Base-by-base conservation (phyloP, 2,888 invertebrate species). In the Myopa testacea region DNA sequence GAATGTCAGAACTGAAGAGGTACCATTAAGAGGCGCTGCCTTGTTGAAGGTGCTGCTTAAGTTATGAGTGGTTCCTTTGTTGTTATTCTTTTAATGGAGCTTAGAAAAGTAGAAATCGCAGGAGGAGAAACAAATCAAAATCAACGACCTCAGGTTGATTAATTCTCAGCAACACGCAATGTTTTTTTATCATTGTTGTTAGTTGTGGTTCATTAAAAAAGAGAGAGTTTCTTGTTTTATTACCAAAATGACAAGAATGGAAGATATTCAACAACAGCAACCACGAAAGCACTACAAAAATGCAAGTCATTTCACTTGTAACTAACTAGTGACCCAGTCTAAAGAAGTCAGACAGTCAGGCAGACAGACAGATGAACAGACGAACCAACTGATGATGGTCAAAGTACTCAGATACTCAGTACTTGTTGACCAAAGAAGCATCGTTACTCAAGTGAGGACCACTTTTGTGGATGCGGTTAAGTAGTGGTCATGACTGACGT, bases 91-190 rank as follows among this genome's bases (percentile, higher is more conserved):
- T 37, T 65, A 65, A 37, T 8, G 34, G 37, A 14, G 14, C 14
- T 16, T 14, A 65, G 16, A 65, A 37, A 65, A 65, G 1, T 6
- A 34, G 4, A 14, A 6, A 65, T 16, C 34, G 26, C 26, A 26
- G 34, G 38, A 14, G 63, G 34, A 65, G 37, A 65, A 65, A 26
- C 34, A 26, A 14, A 34, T 1, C 8, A 10, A 38, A 40, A 37
- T 38, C n/a, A 16, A 67, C n/a, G 67, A 67, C 38, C 67, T 67
- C 67, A 10, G 16, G 40, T 67, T 67, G 67, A 67, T 37, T n/a
- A 40, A 67, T 40, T 67, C 7, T 67, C 37, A 14, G 71, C 52
- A 58, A 40, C 73, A 73, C 73, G 73, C 63, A 73, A 63, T 73
- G 62, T 19, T 38, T n/a, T 37, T 45, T 45, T 45, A 45, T 62